Base-by-base conservation (phyloP, 2,888 invertebrate species). In the Orthosia gothica region DNA sequence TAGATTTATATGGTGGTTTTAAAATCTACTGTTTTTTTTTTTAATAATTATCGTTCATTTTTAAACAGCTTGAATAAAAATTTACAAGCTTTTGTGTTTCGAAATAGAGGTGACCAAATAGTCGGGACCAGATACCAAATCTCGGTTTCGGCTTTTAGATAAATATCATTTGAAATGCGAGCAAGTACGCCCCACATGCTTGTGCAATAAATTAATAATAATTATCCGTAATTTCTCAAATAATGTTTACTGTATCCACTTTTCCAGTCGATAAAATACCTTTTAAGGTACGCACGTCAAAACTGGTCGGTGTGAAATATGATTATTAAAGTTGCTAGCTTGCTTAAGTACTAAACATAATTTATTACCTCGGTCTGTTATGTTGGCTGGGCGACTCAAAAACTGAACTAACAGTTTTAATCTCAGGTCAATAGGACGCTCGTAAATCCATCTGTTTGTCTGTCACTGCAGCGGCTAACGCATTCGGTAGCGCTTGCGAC, bases 381-480 rank as follows among this genome's bases (percentile, higher is more conserved):
- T 83, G 71, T 71, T 74, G 20, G 15, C 58, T 67, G 49, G 55
- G 68, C 72, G 59, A 69, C 77, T 78, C 62, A 77, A 76, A 85
- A 86, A 84, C 74, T 52, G 65, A 68, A 63, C 74, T 81, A 83
- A 72, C 80, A 77, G 76, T 81, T 86, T 75, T 84, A 88, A 87
- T 87, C 85, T 75, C 75, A 63, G 85, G 85, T 86, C 88, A 86
- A 85, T 84, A 81, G 87, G 87, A 76, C 87, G 85, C 87, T 88
- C 88, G 90, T 93, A 93, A 93, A 93, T 93, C 90, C 87, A 89
- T 91, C 90, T 84, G 89, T 90, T 88, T 86, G 90, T 90, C 89
- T 89, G 90, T 91, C 91, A 89, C 81, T 90, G 87, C 76, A 85
- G 81, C 74, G 66, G 81, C 85, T 88, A 87, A 88, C 88, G 88